A percentile compares a stretch with the other conserved stretches of the same genome.
These are phyloP conservation scores for Myiotriccus ornatus DNA, from an alignment of 2,797 vertebrate species.

Conservation along the genomic window DNA sequence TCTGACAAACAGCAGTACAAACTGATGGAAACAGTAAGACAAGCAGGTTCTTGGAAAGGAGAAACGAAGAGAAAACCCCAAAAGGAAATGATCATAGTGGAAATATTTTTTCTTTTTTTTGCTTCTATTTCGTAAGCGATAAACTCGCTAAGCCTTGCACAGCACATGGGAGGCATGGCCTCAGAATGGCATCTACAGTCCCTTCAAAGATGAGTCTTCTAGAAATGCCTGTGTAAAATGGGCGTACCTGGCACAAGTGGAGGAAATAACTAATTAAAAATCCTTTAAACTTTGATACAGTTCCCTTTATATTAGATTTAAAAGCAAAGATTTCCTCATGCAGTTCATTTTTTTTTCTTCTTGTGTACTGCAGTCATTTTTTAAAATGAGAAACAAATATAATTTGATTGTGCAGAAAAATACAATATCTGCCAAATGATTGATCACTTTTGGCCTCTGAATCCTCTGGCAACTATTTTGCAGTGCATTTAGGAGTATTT, in stretches of 20 bases:
- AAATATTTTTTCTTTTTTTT: not conserved
- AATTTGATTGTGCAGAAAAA: not conserved
- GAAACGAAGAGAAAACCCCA: rapidly evolving
- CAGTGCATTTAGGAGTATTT: not conserved
- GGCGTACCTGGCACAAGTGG: not conserved
- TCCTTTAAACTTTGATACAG: not conserved
- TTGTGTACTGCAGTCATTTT: not conserved
- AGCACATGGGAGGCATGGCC: rapidly evolving
- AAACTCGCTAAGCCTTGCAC: not conserved
- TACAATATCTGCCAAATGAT: not conserved
- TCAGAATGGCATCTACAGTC: not conserved
- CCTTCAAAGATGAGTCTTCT: not conserved
- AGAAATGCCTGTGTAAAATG: not conserved
- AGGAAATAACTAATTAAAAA: not conserved
- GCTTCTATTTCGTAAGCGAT: not conserved
- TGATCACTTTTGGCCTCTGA: not conserved
- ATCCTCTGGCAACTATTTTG: slow-evolving; percentile 10
- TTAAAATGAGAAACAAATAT: not conserved
- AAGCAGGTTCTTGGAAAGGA: not conserved
- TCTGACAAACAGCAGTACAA: not conserved
- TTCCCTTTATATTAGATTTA: not conserved
- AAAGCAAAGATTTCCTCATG: not conserved
- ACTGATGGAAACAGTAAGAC: not conserved
- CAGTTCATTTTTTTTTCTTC: not conserved
- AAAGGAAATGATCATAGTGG: not conserved